Conservation (phyloP, 2,797 vertebrate species). For the Thamnophis elegans region DNA sequence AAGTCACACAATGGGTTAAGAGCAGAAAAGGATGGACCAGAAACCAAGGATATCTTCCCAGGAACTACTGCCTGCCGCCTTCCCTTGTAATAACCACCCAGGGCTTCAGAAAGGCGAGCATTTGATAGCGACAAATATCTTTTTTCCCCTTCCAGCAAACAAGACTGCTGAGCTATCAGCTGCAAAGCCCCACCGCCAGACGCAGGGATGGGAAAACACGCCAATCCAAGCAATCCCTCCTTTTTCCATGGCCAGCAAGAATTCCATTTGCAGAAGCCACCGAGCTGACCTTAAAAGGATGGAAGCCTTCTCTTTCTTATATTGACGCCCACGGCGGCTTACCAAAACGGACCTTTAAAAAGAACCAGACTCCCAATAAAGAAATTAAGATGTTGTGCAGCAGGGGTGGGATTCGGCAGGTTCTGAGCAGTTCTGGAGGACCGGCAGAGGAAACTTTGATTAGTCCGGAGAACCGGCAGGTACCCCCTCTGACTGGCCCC, state of each 20-base stretch:
- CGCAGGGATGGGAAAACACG: not conserved
- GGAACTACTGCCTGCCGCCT: not conserved
- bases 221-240: not conserved
- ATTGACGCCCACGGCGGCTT: not conserved
- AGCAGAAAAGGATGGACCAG: accelerated
- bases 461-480: too few relatives aligned
- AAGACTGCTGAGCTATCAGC: not conserved
- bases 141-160: not conserved
- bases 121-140: not conserved
- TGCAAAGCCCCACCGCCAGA: not conserved
- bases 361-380: not conserved
- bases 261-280: not conserved
- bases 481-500: too few relatives aligned
- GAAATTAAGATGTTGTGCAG: not conserved
- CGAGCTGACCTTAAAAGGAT: not conserved
- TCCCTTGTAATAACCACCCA: not conserved
- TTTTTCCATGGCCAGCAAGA: not conserved
- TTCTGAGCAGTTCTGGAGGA: too few relatives aligned
- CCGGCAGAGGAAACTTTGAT: too few relatives aligned
- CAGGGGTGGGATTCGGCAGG: too few relatives aligned
- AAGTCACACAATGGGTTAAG: slow-evolving; percentile 1
- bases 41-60: not conserved
- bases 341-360: not conserved
- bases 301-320: not conserved
- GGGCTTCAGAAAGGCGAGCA: slow-evolving; percentile 10